Percentiles rank a stretch among this genome's conserved stretches.
Evolutionary conservation across 2,797 vertebrate species (phyloP).

Genomic region (Acanthis flammea): DNA sequence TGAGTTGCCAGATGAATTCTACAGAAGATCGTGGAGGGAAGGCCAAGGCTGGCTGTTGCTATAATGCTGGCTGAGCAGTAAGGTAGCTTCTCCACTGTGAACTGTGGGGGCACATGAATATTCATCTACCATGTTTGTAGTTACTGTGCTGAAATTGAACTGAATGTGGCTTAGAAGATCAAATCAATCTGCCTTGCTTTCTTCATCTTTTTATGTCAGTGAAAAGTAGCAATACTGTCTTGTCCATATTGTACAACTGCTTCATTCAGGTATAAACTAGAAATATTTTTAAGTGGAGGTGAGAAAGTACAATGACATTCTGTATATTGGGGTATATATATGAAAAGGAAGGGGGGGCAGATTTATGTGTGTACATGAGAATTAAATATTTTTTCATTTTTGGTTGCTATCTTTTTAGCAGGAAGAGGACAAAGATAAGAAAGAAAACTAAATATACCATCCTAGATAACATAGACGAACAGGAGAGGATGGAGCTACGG

Average conservation of each 20-base stretch:
- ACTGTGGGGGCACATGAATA: neutral
- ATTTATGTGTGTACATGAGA: neutral
- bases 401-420: conserved; percentile 68
- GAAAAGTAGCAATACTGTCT: neutral
- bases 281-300: neutral
- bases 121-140: neutral
- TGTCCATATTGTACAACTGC: neutral
- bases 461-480: conserved; percentile 91
- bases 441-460: conserved; percentile 91
- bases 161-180: neutral
- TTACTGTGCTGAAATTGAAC: neutral
- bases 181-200: neutral
- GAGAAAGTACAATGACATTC: neutral
- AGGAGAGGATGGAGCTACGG: conserved; percentile 88
- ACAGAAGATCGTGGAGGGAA: neutral
- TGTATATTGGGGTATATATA: neutral
- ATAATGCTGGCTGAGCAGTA: neutral
- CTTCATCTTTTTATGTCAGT: neutral
- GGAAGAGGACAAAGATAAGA: conserved; percentile 84
- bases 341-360: neutral
- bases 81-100: neutral
- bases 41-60: neutral
- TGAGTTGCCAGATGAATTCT: neutral
- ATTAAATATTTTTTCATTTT: neutral
- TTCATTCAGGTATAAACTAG: neutral